Conservation (phyloP, 2,888 invertebrate species). For the Biston stratarius region DNA sequence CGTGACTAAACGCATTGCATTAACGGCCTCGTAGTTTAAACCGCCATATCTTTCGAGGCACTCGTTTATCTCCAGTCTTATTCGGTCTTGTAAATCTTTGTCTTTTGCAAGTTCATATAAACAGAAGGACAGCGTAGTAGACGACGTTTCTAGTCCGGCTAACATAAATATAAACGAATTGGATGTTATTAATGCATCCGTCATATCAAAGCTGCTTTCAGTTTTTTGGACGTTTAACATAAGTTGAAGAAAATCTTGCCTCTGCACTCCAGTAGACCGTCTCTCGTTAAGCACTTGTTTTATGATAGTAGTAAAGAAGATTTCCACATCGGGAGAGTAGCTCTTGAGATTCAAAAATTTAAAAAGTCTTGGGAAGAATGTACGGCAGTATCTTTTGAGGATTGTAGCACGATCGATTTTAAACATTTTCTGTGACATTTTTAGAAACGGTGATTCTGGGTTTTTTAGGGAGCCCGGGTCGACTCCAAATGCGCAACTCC, state of each 20-base stretch:
- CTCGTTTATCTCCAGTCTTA: constrained; percentile 70
- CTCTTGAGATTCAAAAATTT: constrained; percentile 76
- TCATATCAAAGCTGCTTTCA: constrained; percentile 71
- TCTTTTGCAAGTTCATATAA: constrained; percentile 78
- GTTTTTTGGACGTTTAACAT: constrained; percentile 79
- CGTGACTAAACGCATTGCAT: constrained; percentile 69
- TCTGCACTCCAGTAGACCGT: constrained; percentile 63
- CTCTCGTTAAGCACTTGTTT: constrained; percentile 75
- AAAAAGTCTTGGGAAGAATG: constrained; percentile 76
- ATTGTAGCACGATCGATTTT: constrained; percentile 69
- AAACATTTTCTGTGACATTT: constrained; percentile 81
- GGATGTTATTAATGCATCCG: constrained; percentile 79
- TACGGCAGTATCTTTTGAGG: constrained; percentile 76
- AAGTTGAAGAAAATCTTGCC: constrained; percentile 79
- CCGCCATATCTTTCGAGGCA: constrained; percentile 64
- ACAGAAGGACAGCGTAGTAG: constrained; percentile 79
- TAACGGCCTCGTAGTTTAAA: constrained; percentile 74
- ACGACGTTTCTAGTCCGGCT: constrained; percentile 79
- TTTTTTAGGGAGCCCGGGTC: constrained; percentile 75
- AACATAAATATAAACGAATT: constrained; percentile 84
- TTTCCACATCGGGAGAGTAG: constrained; percentile 75
- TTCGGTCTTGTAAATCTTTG: constrained; percentile 68
- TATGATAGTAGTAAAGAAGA: constrained; percentile 74
- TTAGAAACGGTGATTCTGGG: constrained; percentile 74
- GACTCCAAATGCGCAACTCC: constrained; percentile 81